phyloP scores from a whole-genome alignment of 1,140 invertebrate genomes.

The Drosophila hydei region DNA sequence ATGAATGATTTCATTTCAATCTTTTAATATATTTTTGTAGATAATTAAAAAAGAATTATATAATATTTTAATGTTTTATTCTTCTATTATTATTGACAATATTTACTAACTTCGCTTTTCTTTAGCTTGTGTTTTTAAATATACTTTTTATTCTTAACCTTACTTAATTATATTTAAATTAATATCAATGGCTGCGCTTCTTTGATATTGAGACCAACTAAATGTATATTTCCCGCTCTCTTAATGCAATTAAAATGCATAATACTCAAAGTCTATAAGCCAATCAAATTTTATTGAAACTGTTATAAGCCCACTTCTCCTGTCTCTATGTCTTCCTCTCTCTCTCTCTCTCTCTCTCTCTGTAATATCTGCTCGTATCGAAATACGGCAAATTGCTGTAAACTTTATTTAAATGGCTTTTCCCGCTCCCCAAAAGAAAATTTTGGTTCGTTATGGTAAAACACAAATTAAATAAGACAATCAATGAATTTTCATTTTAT shows the following conservation, averaged over 20 bases:
- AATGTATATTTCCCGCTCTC: background rate
- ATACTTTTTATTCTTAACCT: background rate
- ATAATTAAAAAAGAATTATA: no score
- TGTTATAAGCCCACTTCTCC: background rate
- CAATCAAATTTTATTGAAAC: conserved; percentile 58
- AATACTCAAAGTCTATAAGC: conserved; percentile 24
- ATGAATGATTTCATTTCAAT: no score
- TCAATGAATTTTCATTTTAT: conserved; percentile 77
- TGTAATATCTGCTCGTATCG: background rate
- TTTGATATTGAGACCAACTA: background rate
- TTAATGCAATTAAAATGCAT: conserved; percentile 10
- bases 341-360: background rate
- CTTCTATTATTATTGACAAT: no score
- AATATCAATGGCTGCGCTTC: background rate
- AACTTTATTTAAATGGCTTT: conserved; percentile 46
- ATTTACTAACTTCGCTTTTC: no score
- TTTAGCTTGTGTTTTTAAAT: no score
- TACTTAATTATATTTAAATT: background rate
- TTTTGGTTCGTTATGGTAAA: conserved; percentile 25
- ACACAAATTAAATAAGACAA: conserved; percentile 71
- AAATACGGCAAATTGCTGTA: conserved; percentile 12
- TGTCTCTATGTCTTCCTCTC: background rate
- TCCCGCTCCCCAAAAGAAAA: conserved; percentile 25
- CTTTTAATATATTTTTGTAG: no score
- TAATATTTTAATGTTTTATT: no score